Evolutionary conservation across 1,140 invertebrate species (phyloP), one percentile per base, ranked within the genome.

Genomic region (Drosophila sp.): DNA sequence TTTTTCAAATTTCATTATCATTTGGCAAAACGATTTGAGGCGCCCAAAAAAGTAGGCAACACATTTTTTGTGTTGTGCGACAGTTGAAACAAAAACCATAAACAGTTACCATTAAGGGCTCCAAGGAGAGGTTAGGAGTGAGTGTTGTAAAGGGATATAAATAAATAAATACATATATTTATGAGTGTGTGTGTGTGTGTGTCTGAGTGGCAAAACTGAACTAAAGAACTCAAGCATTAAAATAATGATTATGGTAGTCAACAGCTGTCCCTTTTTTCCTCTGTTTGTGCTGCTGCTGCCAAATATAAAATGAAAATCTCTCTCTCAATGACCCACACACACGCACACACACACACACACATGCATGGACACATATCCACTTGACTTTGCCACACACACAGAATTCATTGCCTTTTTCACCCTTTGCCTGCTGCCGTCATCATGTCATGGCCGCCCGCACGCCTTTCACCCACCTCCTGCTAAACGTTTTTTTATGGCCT

Each of bases 401-500:
- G 54, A 73, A 74, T 66, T 74, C 72, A 74, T 74, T 60, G 72
- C 70, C 38, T 47, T 10, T 44, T 32, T 54, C 70, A 44, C 10
- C 4, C 70, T 67, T 30, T 17, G 54, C 40, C 47, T 61, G 27
- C 3, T 47, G 44, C 10, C 44, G 17, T 47, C 44, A 47, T 47
- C 44, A 5, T 8, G 55, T 23, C 55, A n/a, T 7, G 30, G 17
- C 27, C 17, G 25, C 5, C 10, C 41, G 30, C 0, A 6, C 32
- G 10, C 32, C 1, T 1, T 11, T 8, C 66, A n/a, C 30, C 55
- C 35, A 10, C 25, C 60, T 40, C 63, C 33, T 38, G 73, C 56
- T 70, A 76, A 76, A 76, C 73, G 73, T 61, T 69, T 76, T 76
- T 76, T 76, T 76, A 69, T 76, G 73, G 73, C 73, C 73, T 76